Conservation (phyloP, 2,113 vertebrate genomes). For the Spheniscus mendiculus region DNA sequence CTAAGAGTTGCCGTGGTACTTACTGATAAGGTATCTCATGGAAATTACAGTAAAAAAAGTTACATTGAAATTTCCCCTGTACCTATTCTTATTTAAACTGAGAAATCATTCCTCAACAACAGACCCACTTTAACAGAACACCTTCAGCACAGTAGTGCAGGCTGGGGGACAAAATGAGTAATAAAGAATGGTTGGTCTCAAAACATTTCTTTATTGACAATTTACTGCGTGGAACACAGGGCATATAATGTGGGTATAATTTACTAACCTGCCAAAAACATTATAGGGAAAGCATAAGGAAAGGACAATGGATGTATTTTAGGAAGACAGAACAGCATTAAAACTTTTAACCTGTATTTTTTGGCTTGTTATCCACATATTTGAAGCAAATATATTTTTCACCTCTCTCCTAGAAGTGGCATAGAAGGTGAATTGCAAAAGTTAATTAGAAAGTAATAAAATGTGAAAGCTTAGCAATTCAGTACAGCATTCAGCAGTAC, state of each 20-base stretch:
- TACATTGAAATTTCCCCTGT: neutral
- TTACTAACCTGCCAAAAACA: neutral
- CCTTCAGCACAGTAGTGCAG: neutral
- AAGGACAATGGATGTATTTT: neutral
- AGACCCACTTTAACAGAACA: neutral
- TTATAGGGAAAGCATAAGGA: neutral
- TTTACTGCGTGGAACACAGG: neutral
- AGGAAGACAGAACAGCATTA: neutral
- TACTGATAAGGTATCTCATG: neutral
- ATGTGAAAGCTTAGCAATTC: constrained; percentile 27
- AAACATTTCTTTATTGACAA: neutral
- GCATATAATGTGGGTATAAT: neutral
- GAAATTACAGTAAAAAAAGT: neutral
- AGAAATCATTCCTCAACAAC: neutral
- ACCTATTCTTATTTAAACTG: neutral
- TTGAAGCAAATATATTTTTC: constrained; percentile 1
- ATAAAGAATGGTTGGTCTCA: neutral
- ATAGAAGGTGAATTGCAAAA: constrained; percentile 8
- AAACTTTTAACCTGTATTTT: neutral
- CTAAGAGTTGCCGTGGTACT: neutral
- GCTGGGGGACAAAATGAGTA: neutral
- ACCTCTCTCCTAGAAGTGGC: neutral
- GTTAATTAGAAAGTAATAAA: constrained; percentile 56
- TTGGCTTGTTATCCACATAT: neutral
- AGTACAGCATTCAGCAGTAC: neutral